phyloP scores from a whole-genome alignment of 2,888 invertebrate species.

The Colletes collaris region DNA sequence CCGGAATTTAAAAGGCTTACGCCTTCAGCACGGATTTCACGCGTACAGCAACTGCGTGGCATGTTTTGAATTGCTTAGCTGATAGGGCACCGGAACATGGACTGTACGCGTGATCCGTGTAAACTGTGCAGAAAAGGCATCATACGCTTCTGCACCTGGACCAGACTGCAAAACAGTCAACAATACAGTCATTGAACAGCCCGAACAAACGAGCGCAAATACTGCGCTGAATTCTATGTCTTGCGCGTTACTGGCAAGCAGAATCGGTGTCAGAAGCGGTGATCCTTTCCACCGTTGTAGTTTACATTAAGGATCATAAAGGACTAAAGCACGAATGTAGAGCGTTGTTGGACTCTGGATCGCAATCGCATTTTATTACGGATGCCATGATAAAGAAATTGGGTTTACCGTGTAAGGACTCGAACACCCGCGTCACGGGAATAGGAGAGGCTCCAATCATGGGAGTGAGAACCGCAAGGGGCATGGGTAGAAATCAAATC shows the following conservation, averaged over 20 bases:
- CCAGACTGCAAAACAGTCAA: background rate
- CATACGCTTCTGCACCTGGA: background rate
- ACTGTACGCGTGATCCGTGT: background rate
- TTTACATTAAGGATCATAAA: background rate
- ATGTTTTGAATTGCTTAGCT: conserved; percentile 8
- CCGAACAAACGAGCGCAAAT: too few species aligned
- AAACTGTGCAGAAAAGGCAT: background rate
- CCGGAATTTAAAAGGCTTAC: background rate
- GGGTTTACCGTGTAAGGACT: background rate
- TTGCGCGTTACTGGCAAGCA: background rate
- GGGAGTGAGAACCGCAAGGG: background rate
- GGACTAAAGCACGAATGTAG: conserved; percentile 6
- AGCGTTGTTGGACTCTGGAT: background rate
- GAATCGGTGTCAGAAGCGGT: background rate
- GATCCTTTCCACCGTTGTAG: background rate
- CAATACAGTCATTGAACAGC: too few species aligned
- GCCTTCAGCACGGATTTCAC: background rate
- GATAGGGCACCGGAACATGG: background rate
- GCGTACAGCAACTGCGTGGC: background rate
- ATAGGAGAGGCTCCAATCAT: background rate
- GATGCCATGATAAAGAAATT: too few species aligned
- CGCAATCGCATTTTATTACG: conserved; percentile 4
- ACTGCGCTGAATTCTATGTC: background rate
- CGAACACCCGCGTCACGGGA: background rate
- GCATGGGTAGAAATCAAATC: background rate